Percentiles rank a stretch among this genome's conserved stretches.
phyloP scores from a whole-genome alignment of 2,113 vertebrate genomes.

The Myotis lucifugus region DNA sequence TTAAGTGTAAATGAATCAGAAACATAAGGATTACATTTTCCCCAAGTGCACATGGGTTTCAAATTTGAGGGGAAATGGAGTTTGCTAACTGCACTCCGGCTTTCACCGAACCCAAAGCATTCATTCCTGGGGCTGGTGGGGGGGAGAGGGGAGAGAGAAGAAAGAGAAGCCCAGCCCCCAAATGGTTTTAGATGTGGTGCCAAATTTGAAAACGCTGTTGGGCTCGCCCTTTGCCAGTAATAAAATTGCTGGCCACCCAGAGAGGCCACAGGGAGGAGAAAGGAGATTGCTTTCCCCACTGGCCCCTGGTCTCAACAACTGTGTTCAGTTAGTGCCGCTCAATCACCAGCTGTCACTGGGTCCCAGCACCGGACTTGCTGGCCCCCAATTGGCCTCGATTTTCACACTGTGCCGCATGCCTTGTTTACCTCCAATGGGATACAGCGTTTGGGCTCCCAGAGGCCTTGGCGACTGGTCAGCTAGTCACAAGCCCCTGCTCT shows the following conservation, averaged over 20 bases:
- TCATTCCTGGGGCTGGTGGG: background rate
- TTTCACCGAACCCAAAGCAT: slow-evolving; percentile 71
- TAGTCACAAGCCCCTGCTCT: slow-evolving; percentile 38
- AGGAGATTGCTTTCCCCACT: slow-evolving; percentile 71
- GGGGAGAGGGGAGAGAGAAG: slow-evolving; percentile 23
- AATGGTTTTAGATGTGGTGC: slow-evolving; percentile 79
- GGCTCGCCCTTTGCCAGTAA: slow-evolving; percentile 79
- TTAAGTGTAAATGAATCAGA: slow-evolving; percentile 84
- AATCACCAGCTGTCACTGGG: slow-evolving; percentile 76
- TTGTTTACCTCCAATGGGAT: slow-evolving; percentile 73
- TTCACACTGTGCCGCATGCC: slow-evolving; percentile 68
- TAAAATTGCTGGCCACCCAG: slow-evolving; percentile 81
- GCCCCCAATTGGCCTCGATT: slow-evolving; percentile 70
- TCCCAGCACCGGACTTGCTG: background rate
- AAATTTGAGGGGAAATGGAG: slow-evolving; percentile 74
- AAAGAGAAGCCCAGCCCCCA: slow-evolving; percentile 74
- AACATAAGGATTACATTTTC: slow-evolving; percentile 83
- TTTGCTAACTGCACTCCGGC: slow-evolving; percentile 59
- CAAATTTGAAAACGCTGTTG: slow-evolving; percentile 80
- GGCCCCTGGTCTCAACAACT: slow-evolving; percentile 67
- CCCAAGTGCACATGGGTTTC: slow-evolving; percentile 76
- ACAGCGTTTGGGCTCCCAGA: slow-evolving; percentile 48
- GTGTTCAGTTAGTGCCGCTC: slow-evolving; percentile 68
- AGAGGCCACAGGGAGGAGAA: slow-evolving; percentile 76
- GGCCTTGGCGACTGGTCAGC: slow-evolving; percentile 44